Conservation (phyloP, 2,113 vertebrate genomes). For the Cyphomyrus plagiostoma region DNA sequence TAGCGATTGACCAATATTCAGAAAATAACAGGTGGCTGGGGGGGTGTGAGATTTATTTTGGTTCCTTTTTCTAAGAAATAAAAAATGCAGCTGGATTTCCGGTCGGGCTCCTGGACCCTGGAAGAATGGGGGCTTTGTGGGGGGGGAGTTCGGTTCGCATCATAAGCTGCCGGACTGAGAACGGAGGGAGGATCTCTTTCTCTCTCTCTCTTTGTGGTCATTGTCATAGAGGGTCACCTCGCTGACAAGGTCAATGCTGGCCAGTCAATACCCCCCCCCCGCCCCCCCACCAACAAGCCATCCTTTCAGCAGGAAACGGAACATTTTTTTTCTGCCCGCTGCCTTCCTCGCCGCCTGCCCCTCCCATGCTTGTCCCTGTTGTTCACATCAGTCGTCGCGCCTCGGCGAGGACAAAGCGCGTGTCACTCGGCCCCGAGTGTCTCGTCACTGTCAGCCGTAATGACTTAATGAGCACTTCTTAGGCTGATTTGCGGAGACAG, state of each 20-base stretch:
- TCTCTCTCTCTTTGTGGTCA: neutral
- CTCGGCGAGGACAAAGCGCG: slow-evolving; percentile 54
- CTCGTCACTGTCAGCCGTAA: slow-evolving; percentile 65
- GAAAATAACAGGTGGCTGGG: neutral
- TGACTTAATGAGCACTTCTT: slow-evolving; percentile 76
- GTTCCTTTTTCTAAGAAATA: neutral
- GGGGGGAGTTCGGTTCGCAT: too few species aligned
- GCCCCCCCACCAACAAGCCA: slow-evolving; percentile 4
- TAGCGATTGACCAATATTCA: neutral
- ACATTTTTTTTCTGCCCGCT: neutral
- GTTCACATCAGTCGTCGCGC: slow-evolving; percentile 13
- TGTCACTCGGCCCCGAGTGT: slow-evolving; percentile 52
- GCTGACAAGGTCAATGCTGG: neutral
- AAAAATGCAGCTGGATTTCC: neutral
- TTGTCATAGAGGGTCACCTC: slow-evolving; percentile 21
- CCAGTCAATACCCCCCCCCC: neutral
- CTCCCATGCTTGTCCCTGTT: neutral
- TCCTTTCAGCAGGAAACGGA: neutral
- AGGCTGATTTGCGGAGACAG: slow-evolving; percentile 67
- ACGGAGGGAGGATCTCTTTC: neutral
- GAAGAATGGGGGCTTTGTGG: neutral
- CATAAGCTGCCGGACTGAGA: neutral
- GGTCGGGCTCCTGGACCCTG: neutral
- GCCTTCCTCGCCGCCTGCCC: neutral
- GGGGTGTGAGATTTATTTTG: neutral